Percentiles rank a stretch among this genome's conserved stretches.
phyloP scores from a whole-genome alignment of 2,888 invertebrate genomes.

The Tyria jacobaeae region DNA sequence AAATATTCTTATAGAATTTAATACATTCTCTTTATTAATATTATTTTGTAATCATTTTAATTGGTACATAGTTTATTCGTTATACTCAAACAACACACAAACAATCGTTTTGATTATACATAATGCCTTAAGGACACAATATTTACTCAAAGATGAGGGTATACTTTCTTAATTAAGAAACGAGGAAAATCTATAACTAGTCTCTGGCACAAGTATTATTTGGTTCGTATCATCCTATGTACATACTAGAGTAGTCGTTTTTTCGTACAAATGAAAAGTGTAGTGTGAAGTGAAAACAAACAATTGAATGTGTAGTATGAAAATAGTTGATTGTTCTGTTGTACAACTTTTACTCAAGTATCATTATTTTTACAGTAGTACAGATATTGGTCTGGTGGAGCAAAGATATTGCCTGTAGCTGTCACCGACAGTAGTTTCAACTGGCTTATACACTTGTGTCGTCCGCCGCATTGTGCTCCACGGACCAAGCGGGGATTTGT shows the following conservation, averaged over 20 bases:
- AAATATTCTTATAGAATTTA: neutral
- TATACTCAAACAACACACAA: slow-evolving; percentile 11
- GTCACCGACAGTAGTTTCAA: slow-evolving; percentile 74
- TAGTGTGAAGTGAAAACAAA: slow-evolving; percentile 14
- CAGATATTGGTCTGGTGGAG: slow-evolving; percentile 76
- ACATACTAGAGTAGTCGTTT: too few relatives aligned
- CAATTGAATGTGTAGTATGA: slow-evolving; percentile 35
- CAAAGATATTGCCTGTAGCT: slow-evolving; percentile 82
- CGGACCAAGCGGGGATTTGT: slow-evolving; percentile 52
- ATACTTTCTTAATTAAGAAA: slow-evolving; percentile 17
- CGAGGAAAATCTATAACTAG: slow-evolving; percentile 9
- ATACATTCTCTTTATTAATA: slow-evolving; percentile 1
- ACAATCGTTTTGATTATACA: slow-evolving; percentile 16
- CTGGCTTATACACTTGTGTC: slow-evolving; percentile 75
- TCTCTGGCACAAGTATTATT: slow-evolving; percentile 18
- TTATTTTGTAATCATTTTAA: neutral
- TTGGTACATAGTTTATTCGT: slow-evolving; percentile 4
- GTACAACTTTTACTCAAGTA: slow-evolving; percentile 60
- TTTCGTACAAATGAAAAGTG: slow-evolving; percentile 11
- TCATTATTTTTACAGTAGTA: slow-evolving; percentile 72
- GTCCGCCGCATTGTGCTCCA: slow-evolving; percentile 58
- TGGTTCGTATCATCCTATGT: slow-evolving; percentile 29
- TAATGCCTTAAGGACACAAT: slow-evolving; percentile 17
- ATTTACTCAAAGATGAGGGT: slow-evolving; percentile 7
- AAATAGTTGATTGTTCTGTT: slow-evolving; percentile 51